Conservation (phyloP, 2,888 invertebrate species). For the Mesoligia furuncula region DNA sequence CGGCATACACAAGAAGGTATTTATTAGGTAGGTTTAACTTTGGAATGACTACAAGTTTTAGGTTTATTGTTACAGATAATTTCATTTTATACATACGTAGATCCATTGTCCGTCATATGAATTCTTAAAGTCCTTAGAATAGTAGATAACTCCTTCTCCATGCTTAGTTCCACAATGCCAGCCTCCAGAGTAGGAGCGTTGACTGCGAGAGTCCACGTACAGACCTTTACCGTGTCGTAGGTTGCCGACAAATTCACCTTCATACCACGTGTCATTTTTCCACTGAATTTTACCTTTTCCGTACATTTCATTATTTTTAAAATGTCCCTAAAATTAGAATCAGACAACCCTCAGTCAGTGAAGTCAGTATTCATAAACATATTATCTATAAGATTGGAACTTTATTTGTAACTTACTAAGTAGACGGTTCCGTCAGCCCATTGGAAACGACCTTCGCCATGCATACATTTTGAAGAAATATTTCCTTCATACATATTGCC, state of each 20-base stretch:
- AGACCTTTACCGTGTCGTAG: slow-evolving; percentile 90
- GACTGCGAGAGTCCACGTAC: slow-evolving; percentile 83
- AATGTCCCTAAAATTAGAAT: slow-evolving; percentile 86
- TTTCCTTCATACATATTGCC: slow-evolving; percentile 90
- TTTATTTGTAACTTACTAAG: slow-evolving; percentile 78
- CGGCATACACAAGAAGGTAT: background rate
- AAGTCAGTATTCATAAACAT: background rate
- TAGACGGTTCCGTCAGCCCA: slow-evolving; percentile 91
- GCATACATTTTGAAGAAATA: slow-evolving; percentile 89
- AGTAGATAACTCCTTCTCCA: slow-evolving; percentile 82
- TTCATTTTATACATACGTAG: slow-evolving; percentile 73
- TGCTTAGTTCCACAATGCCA: slow-evolving; percentile 89
- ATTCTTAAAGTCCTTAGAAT: slow-evolving; percentile 76
- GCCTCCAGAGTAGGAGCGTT: slow-evolving; percentile 82
- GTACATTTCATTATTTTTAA: slow-evolving; percentile 88
- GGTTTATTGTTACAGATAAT: background rate
- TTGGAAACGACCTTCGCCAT: slow-evolving; percentile 90
- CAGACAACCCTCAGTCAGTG: background rate
- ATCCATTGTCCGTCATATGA: slow-evolving; percentile 85
- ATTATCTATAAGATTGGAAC: too few species aligned
- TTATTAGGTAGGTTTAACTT: background rate
- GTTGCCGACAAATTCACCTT: slow-evolving; percentile 90
- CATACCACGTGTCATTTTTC: slow-evolving; percentile 90
- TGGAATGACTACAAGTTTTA: background rate
- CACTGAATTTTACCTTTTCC: slow-evolving; percentile 90